These are phyloP conservation scores for Augochlorella aurata DNA, from an alignment of 2,888 invertebrate species.

Conservation along the genomic window DNA sequence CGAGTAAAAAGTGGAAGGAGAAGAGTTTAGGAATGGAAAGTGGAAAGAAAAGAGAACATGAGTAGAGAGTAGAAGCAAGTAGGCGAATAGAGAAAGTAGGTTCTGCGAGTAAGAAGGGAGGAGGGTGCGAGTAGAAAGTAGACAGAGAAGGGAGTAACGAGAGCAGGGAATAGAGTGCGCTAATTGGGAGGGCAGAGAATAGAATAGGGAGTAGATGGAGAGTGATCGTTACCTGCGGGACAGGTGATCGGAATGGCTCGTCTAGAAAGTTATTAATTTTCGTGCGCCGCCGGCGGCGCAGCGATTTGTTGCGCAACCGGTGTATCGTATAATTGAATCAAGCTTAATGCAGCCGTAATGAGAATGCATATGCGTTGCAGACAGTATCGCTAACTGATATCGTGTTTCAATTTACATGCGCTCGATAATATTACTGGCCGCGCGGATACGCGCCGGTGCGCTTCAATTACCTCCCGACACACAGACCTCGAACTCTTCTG, in stretches of 20 bases:
- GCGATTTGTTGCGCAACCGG: constrained; percentile 40
- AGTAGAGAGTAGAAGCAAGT: no score
- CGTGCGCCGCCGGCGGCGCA: background rate
- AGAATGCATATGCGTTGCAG: constrained; percentile 52
- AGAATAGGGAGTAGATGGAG: no score
- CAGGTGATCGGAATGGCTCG: background rate
- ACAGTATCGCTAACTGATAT: constrained; percentile 51
- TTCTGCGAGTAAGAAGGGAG: no score
- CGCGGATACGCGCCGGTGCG: constrained; percentile 26
- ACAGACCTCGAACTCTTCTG: background rate
- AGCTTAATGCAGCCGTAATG: constrained; percentile 50
- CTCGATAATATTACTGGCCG: constrained; percentile 48
- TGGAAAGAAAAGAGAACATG: no score
- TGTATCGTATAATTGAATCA: constrained; percentile 56
- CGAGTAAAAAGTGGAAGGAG: no score
- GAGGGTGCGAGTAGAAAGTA: no score
- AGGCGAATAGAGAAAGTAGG: no score
- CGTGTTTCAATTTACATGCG: constrained; percentile 52
- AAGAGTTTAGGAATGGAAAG: no score
- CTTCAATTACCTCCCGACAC: background rate
- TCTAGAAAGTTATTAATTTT: constrained; percentile 13
- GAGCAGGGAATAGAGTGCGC: no score
- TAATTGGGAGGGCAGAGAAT: no score
- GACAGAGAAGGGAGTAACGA: no score
- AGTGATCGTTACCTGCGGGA: background rate